Conservation (phyloP, 1,140 invertebrate genomes). For the Frieseomelitta varia region DNA sequence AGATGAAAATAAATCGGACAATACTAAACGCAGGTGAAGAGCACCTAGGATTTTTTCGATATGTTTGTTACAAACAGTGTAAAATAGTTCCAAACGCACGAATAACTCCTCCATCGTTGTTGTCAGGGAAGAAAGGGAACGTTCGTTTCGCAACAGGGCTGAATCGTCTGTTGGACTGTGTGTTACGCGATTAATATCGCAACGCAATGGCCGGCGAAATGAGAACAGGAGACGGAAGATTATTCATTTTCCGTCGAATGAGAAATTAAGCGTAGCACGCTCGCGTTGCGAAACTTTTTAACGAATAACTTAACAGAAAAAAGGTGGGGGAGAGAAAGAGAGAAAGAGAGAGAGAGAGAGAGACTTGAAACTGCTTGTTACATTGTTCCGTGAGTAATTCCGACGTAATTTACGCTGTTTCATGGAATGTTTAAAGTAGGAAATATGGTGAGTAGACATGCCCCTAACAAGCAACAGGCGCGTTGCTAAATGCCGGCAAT, state of each 20-base stretch:
- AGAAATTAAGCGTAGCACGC: neutral
- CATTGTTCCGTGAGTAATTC: slow-evolving; percentile 27
- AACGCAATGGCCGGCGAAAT: neutral
- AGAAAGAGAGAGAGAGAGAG: neutral
- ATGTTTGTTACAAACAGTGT: too few relatives aligned
- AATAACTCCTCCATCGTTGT: too few relatives aligned
- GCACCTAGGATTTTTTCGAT: too few relatives aligned
- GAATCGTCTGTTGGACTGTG: too few relatives aligned
- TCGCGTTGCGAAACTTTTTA: neutral
- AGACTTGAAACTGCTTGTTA: slow-evolving; percentile 20
- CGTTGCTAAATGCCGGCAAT: slow-evolving; percentile 34
- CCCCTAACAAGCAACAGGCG: slow-evolving; percentile 39
- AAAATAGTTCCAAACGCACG: too few relatives aligned
- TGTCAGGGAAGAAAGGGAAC: neutral
- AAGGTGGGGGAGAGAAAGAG: neutral
- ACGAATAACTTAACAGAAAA: slow-evolving; percentile 13
- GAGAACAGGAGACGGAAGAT: neutral
- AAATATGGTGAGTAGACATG: slow-evolving; percentile 31
- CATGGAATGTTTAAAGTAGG: slow-evolving; percentile 40
- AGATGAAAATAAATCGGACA: too few relatives aligned
- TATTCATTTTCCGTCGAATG: neutral
- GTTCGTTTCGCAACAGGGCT: neutral
- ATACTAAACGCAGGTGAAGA: too few relatives aligned
- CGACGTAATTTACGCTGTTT: slow-evolving; percentile 32
- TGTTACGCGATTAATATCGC: neutral